phyloP scores from a whole-genome alignment of 2,888 invertebrate genomes.

The Oscheius sp. region DNA sequence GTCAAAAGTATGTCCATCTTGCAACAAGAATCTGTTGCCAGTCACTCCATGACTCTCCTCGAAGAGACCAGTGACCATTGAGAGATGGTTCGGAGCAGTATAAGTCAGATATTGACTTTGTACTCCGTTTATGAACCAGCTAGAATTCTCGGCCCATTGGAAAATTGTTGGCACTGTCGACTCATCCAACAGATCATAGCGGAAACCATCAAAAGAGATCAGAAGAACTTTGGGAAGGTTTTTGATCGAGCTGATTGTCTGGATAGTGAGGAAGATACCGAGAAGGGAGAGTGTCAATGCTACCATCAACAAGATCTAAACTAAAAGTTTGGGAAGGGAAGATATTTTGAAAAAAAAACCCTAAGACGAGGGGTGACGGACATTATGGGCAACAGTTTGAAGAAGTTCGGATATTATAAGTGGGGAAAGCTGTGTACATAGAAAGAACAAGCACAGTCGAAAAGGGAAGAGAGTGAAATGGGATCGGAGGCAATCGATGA shows the following conservation, averaged over 20 bases:
- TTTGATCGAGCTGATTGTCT: not conserved
- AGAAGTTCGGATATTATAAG: too few species aligned
- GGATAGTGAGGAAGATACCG: too few species aligned
- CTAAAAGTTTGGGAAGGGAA: too few species aligned
- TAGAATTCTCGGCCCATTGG: constrained; percentile 48
- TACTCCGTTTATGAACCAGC: constrained; percentile 54
- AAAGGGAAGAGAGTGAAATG: too few species aligned
- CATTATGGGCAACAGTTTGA: too few species aligned
- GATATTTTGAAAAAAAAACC: too few species aligned
- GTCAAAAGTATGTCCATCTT: constrained; percentile 40
- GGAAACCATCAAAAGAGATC: constrained; percentile 57
- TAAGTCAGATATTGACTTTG: constrained; percentile 53
- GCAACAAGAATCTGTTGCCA: constrained; percentile 51
- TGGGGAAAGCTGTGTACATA: too few species aligned
- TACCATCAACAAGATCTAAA: too few species aligned
- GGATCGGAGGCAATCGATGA: too few species aligned
- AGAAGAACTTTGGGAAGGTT: constrained; percentile 47
- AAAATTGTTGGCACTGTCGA: constrained; percentile 50
- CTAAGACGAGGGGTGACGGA: too few species aligned
- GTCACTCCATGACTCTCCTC: constrained; percentile 57
- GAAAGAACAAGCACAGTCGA: too few species aligned
- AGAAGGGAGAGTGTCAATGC: too few species aligned
- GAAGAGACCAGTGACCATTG: constrained; percentile 49
- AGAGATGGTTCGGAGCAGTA: constrained; percentile 59
- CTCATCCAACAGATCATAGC: constrained; percentile 51